Base-by-base conservation (phyloP, 2,797 vertebrate species). In the Bryconaethiops microstoma region DNA sequence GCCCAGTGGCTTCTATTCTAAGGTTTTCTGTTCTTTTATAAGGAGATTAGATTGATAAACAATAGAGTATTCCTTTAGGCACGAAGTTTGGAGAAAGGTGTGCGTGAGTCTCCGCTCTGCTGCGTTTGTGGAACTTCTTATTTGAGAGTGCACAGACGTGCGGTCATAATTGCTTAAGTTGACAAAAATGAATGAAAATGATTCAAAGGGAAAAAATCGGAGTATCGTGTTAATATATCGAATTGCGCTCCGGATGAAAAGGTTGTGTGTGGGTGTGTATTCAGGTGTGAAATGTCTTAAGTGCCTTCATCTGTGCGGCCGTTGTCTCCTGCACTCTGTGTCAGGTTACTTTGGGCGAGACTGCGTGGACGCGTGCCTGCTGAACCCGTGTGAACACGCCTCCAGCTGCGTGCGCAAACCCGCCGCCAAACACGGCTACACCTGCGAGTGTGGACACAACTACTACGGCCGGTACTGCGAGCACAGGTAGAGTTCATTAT, bases 311-410 rank as follows among this genome's bases (percentile, higher is more conserved):
- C 67, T 59, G 23, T 19, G 21, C 45, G 16, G 12, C 12, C 8
- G 16, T 12, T 65, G 13, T 70, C 48, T 71, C 14, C 29, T 19
- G 68, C 42, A 19, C n/a, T 83, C 59, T 78, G 76, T 89, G 73
- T 7, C 88, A 97, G 96, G 96, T 77, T 95, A 95, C 91, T 96
- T 96, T 60, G 96, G 96, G 21, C 92, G 84, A 60, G 92, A 93
- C 77, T 97, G 96, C 42, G 90, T 95, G 87, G 96, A 96, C 35
- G 95, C 91, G 0, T 97, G 96, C 81, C 92, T 92, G 60, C 85
- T 97, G 87, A 96, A 97, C 88, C 96, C 96, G 63, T 97, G 96
- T 82, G 93, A 96, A 82, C 94, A 96, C 84, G 88, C 92, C 69
- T 95, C 95, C 7, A 91, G 92, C 19, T 97, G 96, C 0, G 90